Percentiles rank a stretch among this genome's conserved stretches.
Conservation (phyloP, 1,140 invertebrate genomes). For the Nylanderia fulva region DNA sequence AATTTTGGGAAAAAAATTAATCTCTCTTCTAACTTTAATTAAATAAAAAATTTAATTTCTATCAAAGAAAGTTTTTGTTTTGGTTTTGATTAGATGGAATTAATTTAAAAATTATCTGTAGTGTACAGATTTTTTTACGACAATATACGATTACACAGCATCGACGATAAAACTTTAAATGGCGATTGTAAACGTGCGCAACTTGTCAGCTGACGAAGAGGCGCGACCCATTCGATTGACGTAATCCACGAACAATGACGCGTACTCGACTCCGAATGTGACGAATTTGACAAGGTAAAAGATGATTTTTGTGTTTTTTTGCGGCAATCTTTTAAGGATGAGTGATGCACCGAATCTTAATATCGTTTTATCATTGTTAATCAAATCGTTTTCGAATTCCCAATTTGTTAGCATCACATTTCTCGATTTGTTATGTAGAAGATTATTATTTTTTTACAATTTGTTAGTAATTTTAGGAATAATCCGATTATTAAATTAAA, state of each 20-base stretch:
- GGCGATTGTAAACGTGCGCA: conserved; percentile 58
- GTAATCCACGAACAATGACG: conserved; percentile 44
- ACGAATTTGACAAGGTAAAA: not conserved
- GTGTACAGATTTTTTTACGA: not conserved
- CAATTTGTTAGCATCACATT: not conserved
- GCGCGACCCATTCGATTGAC: conserved; percentile 52
- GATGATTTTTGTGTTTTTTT: conserved; percentile 3
- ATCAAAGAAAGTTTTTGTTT: not conserved
- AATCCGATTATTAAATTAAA: conserved; percentile 3
- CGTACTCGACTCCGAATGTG: conserved; percentile 20
- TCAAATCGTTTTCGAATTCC: not conserved
- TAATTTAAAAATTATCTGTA: not conserved
- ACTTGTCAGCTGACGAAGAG: conserved; percentile 65
- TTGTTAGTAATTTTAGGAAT: conserved; percentile 7
- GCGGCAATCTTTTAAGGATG: conserved; percentile 6
- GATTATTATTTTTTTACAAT: not conserved
- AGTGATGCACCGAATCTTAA: conserved; percentile 7
- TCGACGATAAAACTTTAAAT: conserved; percentile 63
- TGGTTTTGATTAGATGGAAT: not conserved
- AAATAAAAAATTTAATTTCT: not conserved
- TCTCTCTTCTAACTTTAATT: not conserved
- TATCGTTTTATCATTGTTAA: not conserved
- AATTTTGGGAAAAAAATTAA: not conserved
- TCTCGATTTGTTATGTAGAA: not conserved
- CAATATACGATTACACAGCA: not conserved